These are phyloP conservation scores for Dicycla oo DNA, from an alignment of 2,888 invertebrate species.

Conservation along the genomic window DNA sequence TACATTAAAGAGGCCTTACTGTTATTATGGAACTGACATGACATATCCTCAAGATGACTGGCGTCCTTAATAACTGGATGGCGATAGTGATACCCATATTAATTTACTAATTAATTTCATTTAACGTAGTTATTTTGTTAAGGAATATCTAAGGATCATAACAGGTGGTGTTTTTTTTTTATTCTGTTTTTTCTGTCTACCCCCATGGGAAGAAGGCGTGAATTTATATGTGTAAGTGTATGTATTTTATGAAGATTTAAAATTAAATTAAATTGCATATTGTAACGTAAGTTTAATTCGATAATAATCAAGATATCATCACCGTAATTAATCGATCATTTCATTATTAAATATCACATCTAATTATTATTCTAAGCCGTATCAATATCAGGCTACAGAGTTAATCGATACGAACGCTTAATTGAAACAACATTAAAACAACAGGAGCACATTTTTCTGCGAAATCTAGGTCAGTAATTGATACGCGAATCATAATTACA, in stretches of 20 bases:
- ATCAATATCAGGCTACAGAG: background rate
- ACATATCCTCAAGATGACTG: background rate
- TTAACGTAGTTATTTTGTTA: background rate
- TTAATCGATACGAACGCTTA: background rate
- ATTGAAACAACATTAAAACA: background rate
- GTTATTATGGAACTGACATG: background rate
- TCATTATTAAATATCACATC: background rate
- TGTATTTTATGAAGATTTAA: background rate
- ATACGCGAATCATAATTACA: slow-evolving; percentile 11
- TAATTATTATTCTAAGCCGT: background rate
- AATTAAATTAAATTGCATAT: background rate
- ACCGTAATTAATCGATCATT: background rate
- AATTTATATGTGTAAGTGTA: background rate
- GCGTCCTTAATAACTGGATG: background rate
- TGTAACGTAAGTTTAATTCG: background rate
- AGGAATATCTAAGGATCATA: background rate
- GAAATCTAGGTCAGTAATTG: slow-evolving; percentile 28
- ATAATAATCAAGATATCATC: background rate
- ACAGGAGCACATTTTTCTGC: background rate
- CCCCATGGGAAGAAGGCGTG: background rate
- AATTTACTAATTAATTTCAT: background rate
- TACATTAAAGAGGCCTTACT: background rate
- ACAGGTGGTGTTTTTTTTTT: too few species aligned
- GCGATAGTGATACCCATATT: background rate
- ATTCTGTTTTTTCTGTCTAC: background rate